These are phyloP conservation scores for Amblyraja radiata DNA, from an alignment of 2,797 vertebrate genomes.

Conservation along the genomic window DNA sequence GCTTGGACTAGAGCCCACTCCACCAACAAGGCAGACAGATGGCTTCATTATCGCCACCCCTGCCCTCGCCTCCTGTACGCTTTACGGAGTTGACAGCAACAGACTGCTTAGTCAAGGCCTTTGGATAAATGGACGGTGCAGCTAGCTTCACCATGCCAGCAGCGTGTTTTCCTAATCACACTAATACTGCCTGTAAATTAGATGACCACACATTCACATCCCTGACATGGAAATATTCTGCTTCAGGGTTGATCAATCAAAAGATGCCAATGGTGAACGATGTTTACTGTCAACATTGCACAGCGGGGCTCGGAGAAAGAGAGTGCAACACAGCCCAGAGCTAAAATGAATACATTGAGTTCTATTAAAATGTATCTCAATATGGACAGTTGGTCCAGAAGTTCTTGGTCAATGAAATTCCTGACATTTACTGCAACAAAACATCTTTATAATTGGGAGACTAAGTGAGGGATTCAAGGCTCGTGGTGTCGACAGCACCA, in stretches of 20 bases:
- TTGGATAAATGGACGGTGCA: background rate
- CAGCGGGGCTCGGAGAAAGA: background rate
- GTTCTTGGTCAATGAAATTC: background rate
- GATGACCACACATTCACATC: background rate
- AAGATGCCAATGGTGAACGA: background rate
- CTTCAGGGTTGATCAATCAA: constrained; percentile 1
- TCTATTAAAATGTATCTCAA: background rate
- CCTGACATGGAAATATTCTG: background rate
- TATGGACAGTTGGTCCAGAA: background rate
- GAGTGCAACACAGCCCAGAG: background rate
- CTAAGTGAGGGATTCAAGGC: background rate
- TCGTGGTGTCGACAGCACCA: background rate
- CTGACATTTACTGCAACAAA: background rate
- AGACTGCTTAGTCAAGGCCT: background rate
- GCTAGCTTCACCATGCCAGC: background rate
- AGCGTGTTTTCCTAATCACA: background rate
- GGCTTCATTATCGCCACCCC: background rate
- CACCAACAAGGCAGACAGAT: background rate
- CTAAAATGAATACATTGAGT: background rate
- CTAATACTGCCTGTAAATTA: background rate
- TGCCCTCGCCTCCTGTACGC: background rate
- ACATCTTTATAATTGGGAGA: background rate
- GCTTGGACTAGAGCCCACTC: background rate
- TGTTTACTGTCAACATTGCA: background rate
- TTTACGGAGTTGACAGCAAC: background rate